Evolutionary conservation across 2,113 vertebrate genomes (phyloP), one percentile per base, ranked within the genome.

Genomic region (Oncorhynchus mykiss): DNA sequence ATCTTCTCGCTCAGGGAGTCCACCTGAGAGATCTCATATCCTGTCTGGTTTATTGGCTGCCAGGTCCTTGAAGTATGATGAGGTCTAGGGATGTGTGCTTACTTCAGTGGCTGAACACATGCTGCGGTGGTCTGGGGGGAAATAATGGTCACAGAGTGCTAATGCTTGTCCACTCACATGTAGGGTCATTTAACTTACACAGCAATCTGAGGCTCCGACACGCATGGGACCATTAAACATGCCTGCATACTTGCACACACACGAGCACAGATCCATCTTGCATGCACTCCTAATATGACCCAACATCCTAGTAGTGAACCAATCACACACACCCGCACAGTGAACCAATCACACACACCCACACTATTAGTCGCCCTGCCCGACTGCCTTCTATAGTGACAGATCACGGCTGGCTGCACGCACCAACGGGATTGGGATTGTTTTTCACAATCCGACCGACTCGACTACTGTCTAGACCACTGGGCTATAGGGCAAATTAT

Each of bases 401-500:
- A 59, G 64, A n/a, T 22, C 66, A 75, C 76, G 65, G 83, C 78
- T 71, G 75, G 64, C 76, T 85, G 39, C 39, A 45, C 9, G 77
- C 66, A 68, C 25, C 60, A 68, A 60, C 62, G n/a, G n/a, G n/a
- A n/a, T n/a, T 60, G 65, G 65, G 24, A 3, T 31, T 77, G 62
- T 76, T 69, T 57, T 71, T 67, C 39, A n/a, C 25, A 9, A 48
- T 31, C 27, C 29, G 25, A 24, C 51, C 62, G 60, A n/a, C 51
- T 29, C 20, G 5, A 11, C 49, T 45, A 22, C 14, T 0, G 74
- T 80, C 80, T 84, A 69, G 72, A 71, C 75, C 82, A 77, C 78
- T 68, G 48, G 82, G 77, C 74, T 64, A 69, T 49, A 69, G 62
- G 54, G 73, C 72, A 54, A 74, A 80, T 82, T 84, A 22, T 25